Conservation (phyloP, 2,888 invertebrate genomes). For the Callyntrura guangdongensis region DNA sequence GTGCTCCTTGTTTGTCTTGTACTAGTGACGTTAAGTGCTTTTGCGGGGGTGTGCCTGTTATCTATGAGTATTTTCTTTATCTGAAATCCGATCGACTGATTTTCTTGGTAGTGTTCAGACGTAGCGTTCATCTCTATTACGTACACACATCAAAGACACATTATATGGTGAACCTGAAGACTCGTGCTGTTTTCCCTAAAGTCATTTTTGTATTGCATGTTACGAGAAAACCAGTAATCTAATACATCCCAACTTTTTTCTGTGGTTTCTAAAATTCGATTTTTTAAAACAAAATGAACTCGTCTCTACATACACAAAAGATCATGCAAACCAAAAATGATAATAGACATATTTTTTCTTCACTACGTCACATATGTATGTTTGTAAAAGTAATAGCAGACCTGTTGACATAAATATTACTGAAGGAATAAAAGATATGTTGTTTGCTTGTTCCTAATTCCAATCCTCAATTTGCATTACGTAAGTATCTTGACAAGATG, state of each 20-base stretch:
- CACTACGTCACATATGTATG: too few relatives aligned
- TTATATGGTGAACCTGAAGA: not conserved
- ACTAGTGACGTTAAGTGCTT: conserved; percentile 69
- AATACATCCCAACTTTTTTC: not conserved
- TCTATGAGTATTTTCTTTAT: conserved; percentile 56
- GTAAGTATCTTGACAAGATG: too few relatives aligned
- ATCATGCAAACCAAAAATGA: too few relatives aligned
- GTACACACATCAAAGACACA: not conserved
- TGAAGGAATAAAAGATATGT: too few relatives aligned
- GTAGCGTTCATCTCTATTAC: not conserved
- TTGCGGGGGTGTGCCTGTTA: conserved; percentile 59
- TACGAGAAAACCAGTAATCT: not conserved
- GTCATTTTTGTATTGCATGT: not conserved
- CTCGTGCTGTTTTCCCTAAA: not conserved
- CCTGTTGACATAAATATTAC: too few relatives aligned
- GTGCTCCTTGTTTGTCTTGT: conserved; percentile 71
- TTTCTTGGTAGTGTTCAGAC: not conserved
- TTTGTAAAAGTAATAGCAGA: too few relatives aligned
- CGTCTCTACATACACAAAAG: too few relatives aligned
- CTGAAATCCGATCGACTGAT: conserved; percentile 34
- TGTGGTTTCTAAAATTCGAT: not conserved
- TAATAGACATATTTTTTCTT: too few relatives aligned
- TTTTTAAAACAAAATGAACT: too few relatives aligned
- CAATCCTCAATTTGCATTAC: too few relatives aligned
- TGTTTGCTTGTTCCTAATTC: too few relatives aligned